A percentile compares a stretch with the other conserved stretches of the same genome.
Evolutionary conservation across 2,113 vertebrate genomes (phyloP).

Genomic region (Charadrius vociferus): DNA sequence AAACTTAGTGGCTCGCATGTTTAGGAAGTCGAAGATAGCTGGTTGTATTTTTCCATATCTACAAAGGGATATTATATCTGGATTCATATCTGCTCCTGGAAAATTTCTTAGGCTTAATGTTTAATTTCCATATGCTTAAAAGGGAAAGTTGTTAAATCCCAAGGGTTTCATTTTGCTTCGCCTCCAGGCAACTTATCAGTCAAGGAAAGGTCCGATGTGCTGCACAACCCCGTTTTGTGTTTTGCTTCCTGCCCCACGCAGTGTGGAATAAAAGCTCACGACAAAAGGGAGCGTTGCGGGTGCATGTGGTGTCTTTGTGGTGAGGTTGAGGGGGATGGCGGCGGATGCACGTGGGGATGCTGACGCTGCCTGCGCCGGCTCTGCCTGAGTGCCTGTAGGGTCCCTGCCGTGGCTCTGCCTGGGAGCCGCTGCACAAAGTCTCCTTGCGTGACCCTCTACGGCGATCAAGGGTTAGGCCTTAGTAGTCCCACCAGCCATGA

Average conservation of each 20-base stretch:
- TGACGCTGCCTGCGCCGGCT: not conserved
- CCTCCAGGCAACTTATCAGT: not conserved
- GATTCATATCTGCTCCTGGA: slow-evolving; percentile 51
- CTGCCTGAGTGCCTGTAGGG: too few relatives aligned
- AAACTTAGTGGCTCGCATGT: slow-evolving; percentile 1
- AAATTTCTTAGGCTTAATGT: slow-evolving; percentile 32
- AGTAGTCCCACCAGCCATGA: not conserved
- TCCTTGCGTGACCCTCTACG: fast-evolving
- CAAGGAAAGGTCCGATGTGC: not conserved
- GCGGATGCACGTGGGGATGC: not conserved
- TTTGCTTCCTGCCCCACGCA: slow-evolving; percentile 19
- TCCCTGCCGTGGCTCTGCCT: not conserved
- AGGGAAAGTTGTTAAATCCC: not conserved
- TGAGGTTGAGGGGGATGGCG: not conserved
- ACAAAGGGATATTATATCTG: slow-evolving; percentile 26
- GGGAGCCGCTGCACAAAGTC: not conserved
- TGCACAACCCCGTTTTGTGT: not conserved
- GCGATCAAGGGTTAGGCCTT: too few relatives aligned
- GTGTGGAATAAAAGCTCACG: not conserved
- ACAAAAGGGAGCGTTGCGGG: not conserved
- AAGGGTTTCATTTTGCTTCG: not conserved
- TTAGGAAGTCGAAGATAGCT: slow-evolving; percentile 8
- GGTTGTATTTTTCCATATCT: slow-evolving; percentile 51
- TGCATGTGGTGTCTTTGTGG: not conserved
- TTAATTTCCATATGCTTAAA: slow-evolving; percentile 53